Base-by-base conservation (phyloP, 2,113 vertebrate genomes). In the Thunnus thynnus region DNA sequence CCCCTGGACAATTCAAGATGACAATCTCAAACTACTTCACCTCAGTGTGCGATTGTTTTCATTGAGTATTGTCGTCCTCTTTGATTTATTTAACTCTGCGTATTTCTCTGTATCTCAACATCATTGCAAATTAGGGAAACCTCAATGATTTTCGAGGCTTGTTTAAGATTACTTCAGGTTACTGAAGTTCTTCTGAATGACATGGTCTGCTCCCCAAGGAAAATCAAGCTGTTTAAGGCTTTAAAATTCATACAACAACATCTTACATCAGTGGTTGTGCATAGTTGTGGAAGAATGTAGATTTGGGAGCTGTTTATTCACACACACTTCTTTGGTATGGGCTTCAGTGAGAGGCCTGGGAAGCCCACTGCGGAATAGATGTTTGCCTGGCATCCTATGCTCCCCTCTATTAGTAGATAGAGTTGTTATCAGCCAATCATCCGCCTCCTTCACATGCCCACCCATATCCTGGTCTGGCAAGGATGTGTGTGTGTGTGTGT, bases 351-450 rank as follows among this genome's bases (percentile, higher is more conserved):
- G 72, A 56, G 63, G 78, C 47, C 18, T 18, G 20, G 27, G 73
- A 52, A 25, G 27, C 56, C n/a, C 52, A 74, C 46, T 58, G 74
- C 65, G 48, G 36, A 58, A 36, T 46, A 48, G 57, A 73, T 74
- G 50, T 56, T 74, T 67, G 48, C 63, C 75, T 78, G 69, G 48
- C 63, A 73, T 84, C 62, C 62, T 84, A 36, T 67, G 61, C 62
- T 72, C 68, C 61, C 72, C 50, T 58, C 65, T 16, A 70, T 69
- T 74, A 78, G 16, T 1, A 46, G 51, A 25, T 12, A 75, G 71
- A 46, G 20, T 55, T 66, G 63, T 70, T 75, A 65, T 82, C 65
- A 60, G 57, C 70, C 74, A 74, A 60, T 71, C 79, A 69, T 25
- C 18, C 13, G n/a, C 57, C 75, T 86, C 63, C 69, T 27, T 46